These are phyloP conservation scores for Stichopus horrens DNA, from an alignment of 53 echinoderm and acorn worm genomes.

Conservation along the genomic window DNA sequence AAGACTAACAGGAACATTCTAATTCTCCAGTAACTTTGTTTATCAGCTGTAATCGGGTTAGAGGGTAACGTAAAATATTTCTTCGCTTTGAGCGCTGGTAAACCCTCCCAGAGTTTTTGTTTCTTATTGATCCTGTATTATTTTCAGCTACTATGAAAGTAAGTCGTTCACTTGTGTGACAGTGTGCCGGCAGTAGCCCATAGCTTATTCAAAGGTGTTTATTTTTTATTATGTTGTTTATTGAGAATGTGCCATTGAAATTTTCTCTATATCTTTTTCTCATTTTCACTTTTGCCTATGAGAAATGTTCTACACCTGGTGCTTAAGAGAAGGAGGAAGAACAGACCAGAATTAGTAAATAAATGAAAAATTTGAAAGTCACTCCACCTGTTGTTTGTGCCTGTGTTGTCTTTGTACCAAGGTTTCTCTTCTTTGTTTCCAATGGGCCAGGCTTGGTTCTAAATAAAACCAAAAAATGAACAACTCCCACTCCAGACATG, in stretches of 20 bases:
- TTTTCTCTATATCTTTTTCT: background rate
- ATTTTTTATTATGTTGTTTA: background rate
- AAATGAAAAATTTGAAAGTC: background rate
- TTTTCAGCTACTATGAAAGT: background rate
- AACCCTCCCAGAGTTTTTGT: too few species aligned
- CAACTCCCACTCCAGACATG: background rate
- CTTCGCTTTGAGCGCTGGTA: background rate
- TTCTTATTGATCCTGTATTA: background rate
- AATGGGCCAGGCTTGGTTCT: slow-evolving; percentile 41
- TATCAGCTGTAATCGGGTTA: too few species aligned
- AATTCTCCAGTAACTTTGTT: too few species aligned
- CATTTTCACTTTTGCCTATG: background rate
- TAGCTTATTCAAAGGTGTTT: background rate
- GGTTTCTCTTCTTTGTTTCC: slow-evolving; percentile 32
- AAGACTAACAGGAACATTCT: too few species aligned
- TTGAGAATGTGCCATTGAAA: background rate
- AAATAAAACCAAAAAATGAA: slow-evolving; percentile 18
- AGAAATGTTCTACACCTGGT: background rate
- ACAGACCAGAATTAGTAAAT: background rate
- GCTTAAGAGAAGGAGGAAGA: background rate
- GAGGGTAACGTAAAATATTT: too few species aligned
- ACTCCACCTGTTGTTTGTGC: background rate
- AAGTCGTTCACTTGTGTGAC: background rate
- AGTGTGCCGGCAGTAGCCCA: background rate
- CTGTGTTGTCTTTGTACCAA: slow-evolving; percentile 24